Percentiles rank a stretch among this genome's conserved stretches.
Evolutionary conservation across 2,888 invertebrate genomes (phyloP).

Genomic region (Acrocyrtus sp.): DNA sequence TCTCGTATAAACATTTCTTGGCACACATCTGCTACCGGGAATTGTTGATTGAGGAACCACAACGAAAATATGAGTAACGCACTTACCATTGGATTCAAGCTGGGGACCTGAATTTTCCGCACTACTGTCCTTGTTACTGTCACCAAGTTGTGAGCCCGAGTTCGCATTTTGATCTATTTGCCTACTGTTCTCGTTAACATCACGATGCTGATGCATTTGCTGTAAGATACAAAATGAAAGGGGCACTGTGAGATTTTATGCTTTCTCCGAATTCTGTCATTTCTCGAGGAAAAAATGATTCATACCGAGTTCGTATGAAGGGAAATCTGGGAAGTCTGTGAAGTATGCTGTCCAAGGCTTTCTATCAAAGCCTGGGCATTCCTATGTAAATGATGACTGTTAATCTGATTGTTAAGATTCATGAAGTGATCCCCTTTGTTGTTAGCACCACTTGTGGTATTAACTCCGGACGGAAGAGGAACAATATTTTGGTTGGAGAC

Average conservation of each 20-base stretch:
- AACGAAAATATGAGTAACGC: background rate
- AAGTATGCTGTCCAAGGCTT: slow-evolving; percentile 44
- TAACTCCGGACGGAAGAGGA: slow-evolving; percentile 27
- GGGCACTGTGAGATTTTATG: slow-evolving; percentile 19
- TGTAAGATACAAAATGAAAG: slow-evolving; percentile 3
- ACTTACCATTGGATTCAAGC: slow-evolving; percentile 48
- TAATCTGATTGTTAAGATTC: slow-evolving; percentile 49
- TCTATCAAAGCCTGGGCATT: slow-evolving; percentile 50
- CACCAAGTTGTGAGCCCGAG: slow-evolving; percentile 20
- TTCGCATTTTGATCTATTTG: slow-evolving; percentile 42
- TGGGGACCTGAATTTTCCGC: slow-evolving; percentile 34
- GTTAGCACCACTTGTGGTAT: slow-evolving; percentile 20
- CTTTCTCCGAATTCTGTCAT: background rate
- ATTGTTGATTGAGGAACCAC: background rate
- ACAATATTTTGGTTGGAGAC: slow-evolving; percentile 35
- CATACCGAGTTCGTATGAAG: slow-evolving; percentile 30
- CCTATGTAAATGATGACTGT: slow-evolving; percentile 49
- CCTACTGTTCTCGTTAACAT: slow-evolving; percentile 12
- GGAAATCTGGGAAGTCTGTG: slow-evolving; percentile 16
- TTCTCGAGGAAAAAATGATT: background rate
- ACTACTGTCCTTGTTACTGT: slow-evolving; percentile 28
- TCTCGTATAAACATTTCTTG: background rate
- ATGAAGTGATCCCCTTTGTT: slow-evolving; percentile 46
- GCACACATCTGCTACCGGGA: background rate
- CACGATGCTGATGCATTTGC: slow-evolving; percentile 23